Evolutionary conservation across 2,888 invertebrate species (phyloP).

Genomic region (Hemistola chrysoprasaria): DNA sequence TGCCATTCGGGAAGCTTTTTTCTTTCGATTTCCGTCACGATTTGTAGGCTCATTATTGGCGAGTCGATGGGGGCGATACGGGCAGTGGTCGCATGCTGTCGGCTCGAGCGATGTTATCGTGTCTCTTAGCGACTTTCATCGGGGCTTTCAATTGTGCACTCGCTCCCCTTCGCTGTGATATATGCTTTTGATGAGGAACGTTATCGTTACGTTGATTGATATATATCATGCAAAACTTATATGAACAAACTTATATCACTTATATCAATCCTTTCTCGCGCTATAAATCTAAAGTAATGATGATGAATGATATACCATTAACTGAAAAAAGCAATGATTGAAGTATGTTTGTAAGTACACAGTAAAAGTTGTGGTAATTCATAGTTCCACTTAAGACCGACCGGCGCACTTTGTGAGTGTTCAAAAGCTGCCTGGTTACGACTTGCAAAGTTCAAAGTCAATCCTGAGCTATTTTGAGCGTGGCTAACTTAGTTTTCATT

Average conservation of each 20-base stretch:
- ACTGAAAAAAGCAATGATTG: too few species aligned
- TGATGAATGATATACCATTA: constrained; percentile 1
- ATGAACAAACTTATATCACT: too few species aligned
- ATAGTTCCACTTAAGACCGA: constrained; percentile 14
- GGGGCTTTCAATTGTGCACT: constrained; percentile 65
- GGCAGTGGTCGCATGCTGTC: constrained; percentile 75
- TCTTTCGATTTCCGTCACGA: constrained; percentile 82
- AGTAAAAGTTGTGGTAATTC: constrained; percentile 17
- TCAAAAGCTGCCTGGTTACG: constrained; percentile 35
- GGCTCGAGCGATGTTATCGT: constrained; percentile 68
- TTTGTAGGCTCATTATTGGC: constrained; percentile 79
- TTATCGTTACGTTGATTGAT: constrained; percentile 45
- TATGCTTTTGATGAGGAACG: constrained; percentile 66
- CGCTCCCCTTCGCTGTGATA: constrained; percentile 55
- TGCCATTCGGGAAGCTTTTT: constrained; percentile 77
- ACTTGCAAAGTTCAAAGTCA: constrained; percentile 52
- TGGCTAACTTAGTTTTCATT: constrained; percentile 39
- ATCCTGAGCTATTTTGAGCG: constrained; percentile 43
- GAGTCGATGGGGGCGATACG: constrained; percentile 78
- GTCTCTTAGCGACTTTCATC: constrained; percentile 77
- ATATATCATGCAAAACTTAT: too few species aligned
- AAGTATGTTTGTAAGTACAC: constrained; percentile 8
- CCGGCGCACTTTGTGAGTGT: constrained; percentile 32
- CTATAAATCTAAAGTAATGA: constrained; percentile 1
- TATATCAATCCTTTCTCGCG: too few species aligned